Evolutionary conservation across 2,888 invertebrate species (phyloP).

Genomic region (Nasonia oneida): DNA sequence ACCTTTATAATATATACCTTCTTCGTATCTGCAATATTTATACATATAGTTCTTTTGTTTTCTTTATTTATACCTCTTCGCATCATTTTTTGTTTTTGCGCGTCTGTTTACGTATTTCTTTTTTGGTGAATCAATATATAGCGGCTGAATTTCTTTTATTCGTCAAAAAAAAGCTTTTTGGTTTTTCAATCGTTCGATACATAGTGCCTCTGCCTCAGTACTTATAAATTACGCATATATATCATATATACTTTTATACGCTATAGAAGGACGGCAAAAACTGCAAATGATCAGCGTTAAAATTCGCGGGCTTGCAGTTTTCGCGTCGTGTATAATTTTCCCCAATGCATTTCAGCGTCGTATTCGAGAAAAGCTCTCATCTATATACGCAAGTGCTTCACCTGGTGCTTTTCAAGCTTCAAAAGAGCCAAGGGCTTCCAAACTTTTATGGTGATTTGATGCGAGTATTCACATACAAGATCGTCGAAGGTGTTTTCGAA

Average conservation of each 20-base stretch:
- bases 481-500: conserved; percentile 46
- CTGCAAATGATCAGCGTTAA: not conserved
- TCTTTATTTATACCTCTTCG: conserved; percentile 70
- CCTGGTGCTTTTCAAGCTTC: not conserved
- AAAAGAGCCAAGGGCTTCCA: conserved; percentile 27
- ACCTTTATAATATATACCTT: conserved; percentile 72
- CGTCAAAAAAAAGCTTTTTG: not conserved
- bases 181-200: not conserved
- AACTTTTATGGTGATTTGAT: conserved; percentile 6
- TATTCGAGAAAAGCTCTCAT: conserved; percentile 20
- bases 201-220: conserved; percentile 6
- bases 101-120: conserved; percentile 39
- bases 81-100: conserved; percentile 65
- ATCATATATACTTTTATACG: not conserved
- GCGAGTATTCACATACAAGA: not conserved
- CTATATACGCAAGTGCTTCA: conserved; percentile 15
- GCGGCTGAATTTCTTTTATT: conserved; percentile 33
- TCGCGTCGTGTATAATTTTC: conserved; percentile 11
- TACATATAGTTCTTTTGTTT: conserved; percentile 71
- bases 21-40: conserved; percentile 68
- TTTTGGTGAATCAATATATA: conserved; percentile 55
- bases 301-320: not conserved
- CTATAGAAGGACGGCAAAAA: conserved; percentile 26
- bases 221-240: conserved; percentile 11
- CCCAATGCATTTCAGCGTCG: not conserved